Conservation (phyloP, 2,797 vertebrate species). For the Xerus rutilus region DNA sequence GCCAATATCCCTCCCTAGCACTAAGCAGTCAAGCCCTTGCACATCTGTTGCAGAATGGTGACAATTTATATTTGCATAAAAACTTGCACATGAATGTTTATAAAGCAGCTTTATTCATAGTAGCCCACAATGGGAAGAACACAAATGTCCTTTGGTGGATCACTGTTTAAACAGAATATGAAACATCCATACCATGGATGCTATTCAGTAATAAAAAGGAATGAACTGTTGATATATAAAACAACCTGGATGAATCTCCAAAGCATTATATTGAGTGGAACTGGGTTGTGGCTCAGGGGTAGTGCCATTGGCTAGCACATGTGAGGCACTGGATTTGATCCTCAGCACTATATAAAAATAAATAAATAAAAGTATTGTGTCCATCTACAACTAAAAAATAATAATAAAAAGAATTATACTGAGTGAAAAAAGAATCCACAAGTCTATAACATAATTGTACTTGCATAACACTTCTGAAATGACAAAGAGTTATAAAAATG, state of each 20-base stretch:
- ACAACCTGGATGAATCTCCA: neutral
- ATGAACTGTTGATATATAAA: neutral
- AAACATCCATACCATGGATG: neutral
- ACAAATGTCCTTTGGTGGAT: neutral
- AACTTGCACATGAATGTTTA: neutral
- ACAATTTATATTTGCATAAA: slow-evolving; percentile 1
- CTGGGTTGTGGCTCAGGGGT: too few relatives aligned
- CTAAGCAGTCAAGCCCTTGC: neutral
- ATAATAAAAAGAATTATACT: neutral
- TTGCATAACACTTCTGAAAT: neutral
- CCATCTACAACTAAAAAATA: too few relatives aligned
- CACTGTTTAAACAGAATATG: slow-evolving; percentile 28
- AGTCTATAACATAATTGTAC: neutral
- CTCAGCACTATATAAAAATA: too few relatives aligned
- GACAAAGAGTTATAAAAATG: slow-evolving; percentile 4
- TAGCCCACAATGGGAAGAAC: neutral
- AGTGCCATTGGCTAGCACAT: too few relatives aligned
- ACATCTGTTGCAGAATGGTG: neutral
- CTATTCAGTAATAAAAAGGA: neutral
- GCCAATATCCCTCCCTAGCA: too few relatives aligned
- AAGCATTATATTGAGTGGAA: neutral
- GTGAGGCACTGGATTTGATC: too few relatives aligned
- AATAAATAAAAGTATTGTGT: too few relatives aligned
- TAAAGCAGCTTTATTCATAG: neutral
- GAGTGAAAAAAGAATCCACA: neutral